Conservation (phyloP, 2,797 vertebrate genomes). For the Sebastes wilsoni region DNA sequence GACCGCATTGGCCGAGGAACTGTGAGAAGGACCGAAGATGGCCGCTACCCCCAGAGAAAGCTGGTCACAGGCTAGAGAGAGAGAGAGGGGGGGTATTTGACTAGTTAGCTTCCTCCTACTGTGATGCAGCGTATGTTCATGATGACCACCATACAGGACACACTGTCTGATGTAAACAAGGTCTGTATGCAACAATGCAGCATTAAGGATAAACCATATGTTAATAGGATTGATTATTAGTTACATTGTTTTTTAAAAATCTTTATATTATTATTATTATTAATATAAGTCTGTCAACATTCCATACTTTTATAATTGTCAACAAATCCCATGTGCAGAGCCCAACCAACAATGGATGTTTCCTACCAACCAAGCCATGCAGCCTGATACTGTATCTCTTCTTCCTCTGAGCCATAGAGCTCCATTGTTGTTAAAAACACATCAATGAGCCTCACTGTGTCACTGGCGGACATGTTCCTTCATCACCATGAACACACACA, state of each 20-base stretch:
- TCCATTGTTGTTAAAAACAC: neutral
- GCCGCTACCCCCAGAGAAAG: slow-evolving; percentile 97
- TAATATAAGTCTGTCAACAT: neutral
- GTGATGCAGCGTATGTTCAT: neutral
- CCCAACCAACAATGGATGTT: neutral
- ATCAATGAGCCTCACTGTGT: neutral
- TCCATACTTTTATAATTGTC: neutral
- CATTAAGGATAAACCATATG: neutral
- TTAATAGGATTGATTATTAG: neutral
- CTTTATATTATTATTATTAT: neutral
- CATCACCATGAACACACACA: neutral
- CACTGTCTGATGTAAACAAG: neutral
- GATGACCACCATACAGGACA: neutral
- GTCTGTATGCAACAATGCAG: neutral
- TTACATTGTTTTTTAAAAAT: neutral
- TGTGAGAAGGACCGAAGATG: slow-evolving; percentile 98
- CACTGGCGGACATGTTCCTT: neutral
- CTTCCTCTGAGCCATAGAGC: neutral
- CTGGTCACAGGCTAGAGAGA: slow-evolving; percentile 92
- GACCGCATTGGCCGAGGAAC: slow-evolving; percentile 96
- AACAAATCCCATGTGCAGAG: neutral
- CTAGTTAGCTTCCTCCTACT: neutral
- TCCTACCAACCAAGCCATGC: neutral
- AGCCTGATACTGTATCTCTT: neutral
- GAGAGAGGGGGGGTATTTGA: neutral